Conservation (phyloP, 2,113 vertebrate genomes). For the Sterrhoptilus dennistouni region DNA sequence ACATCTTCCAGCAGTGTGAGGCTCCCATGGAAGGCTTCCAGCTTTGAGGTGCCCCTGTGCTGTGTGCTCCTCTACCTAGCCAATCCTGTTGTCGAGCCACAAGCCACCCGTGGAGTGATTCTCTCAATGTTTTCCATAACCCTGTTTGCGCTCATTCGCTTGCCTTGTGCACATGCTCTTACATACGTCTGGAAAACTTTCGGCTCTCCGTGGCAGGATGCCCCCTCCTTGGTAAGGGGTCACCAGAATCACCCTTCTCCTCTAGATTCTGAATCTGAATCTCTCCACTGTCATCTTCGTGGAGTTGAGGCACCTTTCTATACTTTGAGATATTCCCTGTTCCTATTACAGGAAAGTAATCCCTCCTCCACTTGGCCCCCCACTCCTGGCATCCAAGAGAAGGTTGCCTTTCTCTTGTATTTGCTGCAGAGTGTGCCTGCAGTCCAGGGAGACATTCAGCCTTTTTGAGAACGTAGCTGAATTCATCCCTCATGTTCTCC, state of each 20-base stretch:
- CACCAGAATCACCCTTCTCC: slow-evolving; percentile 61
- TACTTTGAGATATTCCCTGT: slow-evolving; percentile 65
- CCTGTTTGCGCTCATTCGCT: slow-evolving; percentile 82
- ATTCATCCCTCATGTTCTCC: slow-evolving; percentile 55
- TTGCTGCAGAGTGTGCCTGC: slow-evolving; percentile 70
- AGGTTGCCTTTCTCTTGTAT: slow-evolving; percentile 70
- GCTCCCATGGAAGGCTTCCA: slow-evolving; percentile 98
- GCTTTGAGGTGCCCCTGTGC: slow-evolving; percentile 82
- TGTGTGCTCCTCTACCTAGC: slow-evolving; percentile 65
- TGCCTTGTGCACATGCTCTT: slow-evolving; percentile 82
- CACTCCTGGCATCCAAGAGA: slow-evolving; percentile 64
- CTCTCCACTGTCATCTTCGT: slow-evolving; percentile 51
- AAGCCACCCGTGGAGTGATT: slow-evolving; percentile 77
- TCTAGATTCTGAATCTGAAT: slow-evolving; percentile 75
- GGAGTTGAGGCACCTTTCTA: slow-evolving; percentile 69
- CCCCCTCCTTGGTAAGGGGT: slow-evolving; percentile 72
- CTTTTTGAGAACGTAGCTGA: slow-evolving; percentile 60
- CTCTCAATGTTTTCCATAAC: slow-evolving; percentile 79
- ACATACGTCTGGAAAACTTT: slow-evolving; percentile 80
- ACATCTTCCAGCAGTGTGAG: slow-evolving; percentile 97
- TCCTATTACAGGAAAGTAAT: slow-evolving; percentile 62
- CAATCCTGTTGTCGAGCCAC: slow-evolving; percentile 76
- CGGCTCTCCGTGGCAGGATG: slow-evolving; percentile 77
- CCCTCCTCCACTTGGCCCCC: slow-evolving; percentile 38
- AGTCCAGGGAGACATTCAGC: slow-evolving; percentile 68